Evolutionary conservation across 2,888 invertebrate species (phyloP).

Genomic region (Tipula helvola): DNA sequence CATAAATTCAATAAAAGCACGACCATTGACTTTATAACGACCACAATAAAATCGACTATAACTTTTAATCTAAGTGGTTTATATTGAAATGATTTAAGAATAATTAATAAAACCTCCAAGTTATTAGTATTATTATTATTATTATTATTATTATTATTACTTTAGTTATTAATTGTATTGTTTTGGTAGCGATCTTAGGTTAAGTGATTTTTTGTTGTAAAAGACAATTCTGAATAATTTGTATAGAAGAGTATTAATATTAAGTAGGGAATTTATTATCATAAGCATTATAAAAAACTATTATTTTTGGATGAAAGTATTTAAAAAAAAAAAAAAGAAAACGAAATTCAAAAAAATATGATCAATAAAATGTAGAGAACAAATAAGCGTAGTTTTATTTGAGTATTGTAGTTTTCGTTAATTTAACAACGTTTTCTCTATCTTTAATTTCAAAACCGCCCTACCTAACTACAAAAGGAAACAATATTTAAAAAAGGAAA

Average conservation of each 20-base stretch:
- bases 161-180: neutral
- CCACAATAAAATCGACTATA: neutral
- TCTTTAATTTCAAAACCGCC: no score
- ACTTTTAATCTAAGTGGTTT: neutral
- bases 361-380: neutral
- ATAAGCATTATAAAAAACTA: neutral
- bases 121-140: neutral
- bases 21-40: neutral
- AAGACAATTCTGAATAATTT: neutral
- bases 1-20: neutral
- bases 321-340: neutral
- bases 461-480: no score
- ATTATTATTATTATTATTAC: neutral
- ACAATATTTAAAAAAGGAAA: no score
- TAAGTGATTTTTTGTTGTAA: neutral
- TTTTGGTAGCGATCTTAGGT: neutral
- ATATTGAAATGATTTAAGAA: neutral
- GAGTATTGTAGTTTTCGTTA: neutral
- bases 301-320: neutral
- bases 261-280: neutral
- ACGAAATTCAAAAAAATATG: neutral
- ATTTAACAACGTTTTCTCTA: no score
- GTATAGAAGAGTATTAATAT: neutral
- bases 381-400: neutral
- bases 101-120: neutral